Base-by-base conservation (phyloP, 2,797 vertebrate genomes). In the Trematomus bernacchii region DNA sequence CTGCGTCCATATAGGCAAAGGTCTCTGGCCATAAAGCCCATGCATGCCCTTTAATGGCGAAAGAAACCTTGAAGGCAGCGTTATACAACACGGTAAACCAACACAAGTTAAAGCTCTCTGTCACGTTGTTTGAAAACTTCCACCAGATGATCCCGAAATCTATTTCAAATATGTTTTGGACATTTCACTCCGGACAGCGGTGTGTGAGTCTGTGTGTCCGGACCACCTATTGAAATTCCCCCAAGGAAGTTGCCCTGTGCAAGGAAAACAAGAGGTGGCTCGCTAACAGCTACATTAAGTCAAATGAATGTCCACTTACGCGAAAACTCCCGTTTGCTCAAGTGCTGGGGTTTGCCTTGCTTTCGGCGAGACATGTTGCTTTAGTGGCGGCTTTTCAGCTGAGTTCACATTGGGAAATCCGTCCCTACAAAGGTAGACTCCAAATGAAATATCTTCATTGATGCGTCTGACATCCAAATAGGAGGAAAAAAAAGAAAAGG, bases 281-380 rank as follows among this genome's bases (percentile, higher is more conserved):
- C 57, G 23, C 42, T 15, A 30, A 76, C 66, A 84, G 54, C n/a
- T 9, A 60, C 50, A 77, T 76, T 6, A 76, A 84, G 75, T 54
- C 58, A 83, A 80, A 91, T 89, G 88, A 69, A 82, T 86, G n/a
- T 91, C 87, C 95, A 99, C 97, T 99, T 97, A 99, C 97, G 97
- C 94, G 97, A 97, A 96, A 99, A 98, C 95, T 98, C 98, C 97
- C 97, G 96, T 95, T 97, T 99, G 97, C 98, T 99, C 96, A 99
- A 97, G 97, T 99, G 98, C 97, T 97, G 97, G 91, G 98, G 98
- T 96, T 98, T 99, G 96, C 97, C 97, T 95, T 99, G 98, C 96
- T 99, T 99, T 95, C 98, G 98, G 96, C 98, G 98, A 97, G 98
- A 99, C 98, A 99, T 99, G 95, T 96, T 94, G 96, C 94, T 93